Conservation (phyloP, 2,888 invertebrate genomes). For the Meliscaeva auricollis region DNA sequence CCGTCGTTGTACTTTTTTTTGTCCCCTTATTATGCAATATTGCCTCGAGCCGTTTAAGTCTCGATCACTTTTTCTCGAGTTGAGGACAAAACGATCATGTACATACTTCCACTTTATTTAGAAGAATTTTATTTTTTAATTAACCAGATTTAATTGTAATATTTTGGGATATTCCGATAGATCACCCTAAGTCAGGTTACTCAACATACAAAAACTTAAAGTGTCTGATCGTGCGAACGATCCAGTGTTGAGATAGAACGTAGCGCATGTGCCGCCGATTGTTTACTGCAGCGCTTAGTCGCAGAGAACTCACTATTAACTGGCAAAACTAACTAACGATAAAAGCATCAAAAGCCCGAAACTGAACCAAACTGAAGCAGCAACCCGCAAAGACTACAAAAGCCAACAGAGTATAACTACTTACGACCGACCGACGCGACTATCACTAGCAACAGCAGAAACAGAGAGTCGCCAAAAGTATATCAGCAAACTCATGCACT, state of each 20-base stretch:
- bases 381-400: constrained; percentile 48
- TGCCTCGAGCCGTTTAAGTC: constrained; percentile 38
- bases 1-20: constrained; percentile 49
- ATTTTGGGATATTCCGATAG: constrained; percentile 47
- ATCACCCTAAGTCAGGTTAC: constrained; percentile 47
- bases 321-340: constrained; percentile 58
- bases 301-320: constrained; percentile 78
- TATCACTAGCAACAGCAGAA: constrained; percentile 40
- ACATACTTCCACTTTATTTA: constrained; percentile 36
- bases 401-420: constrained; percentile 6
- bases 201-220: constrained; percentile 27
- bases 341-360: constrained; percentile 37
- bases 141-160: constrained; percentile 49
- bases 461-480: constrained; percentile 52
- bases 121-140: constrained; percentile 50
- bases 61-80: constrained; percentile 35
- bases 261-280: constrained; percentile 79
- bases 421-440: constrained; percentile 14
- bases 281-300: constrained; percentile 79
- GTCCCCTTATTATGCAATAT: constrained; percentile 65
- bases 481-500: constrained; percentile 55
- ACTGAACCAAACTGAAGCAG: constrained; percentile 43
- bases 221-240: constrained; percentile 58
- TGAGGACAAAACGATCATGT: constrained; percentile 42
- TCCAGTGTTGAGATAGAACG: constrained; percentile 76